These are phyloP conservation scores for Orthosia cruda DNA, from an alignment of 2,888 invertebrate genomes.

Conservation along the genomic window DNA sequence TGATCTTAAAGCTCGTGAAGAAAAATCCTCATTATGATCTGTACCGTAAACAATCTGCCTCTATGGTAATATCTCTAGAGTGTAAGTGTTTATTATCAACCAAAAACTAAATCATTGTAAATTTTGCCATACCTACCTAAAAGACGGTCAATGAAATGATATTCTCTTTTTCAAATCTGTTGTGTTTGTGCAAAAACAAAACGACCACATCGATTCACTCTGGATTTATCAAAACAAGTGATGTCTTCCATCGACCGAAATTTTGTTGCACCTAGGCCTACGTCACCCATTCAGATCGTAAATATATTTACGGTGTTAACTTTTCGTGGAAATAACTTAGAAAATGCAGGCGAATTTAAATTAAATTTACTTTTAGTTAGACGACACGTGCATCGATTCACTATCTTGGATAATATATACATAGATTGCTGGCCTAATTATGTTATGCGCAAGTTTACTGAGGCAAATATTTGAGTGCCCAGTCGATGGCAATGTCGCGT, in stretches of 20 bases:
- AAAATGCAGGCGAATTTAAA: neutral
- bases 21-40: neutral
- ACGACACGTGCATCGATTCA: constrained; percentile 7
- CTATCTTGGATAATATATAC: constrained; percentile 19
- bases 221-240: neutral
- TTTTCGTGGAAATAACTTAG: neutral
- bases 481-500: neutral
- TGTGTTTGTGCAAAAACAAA: no score
- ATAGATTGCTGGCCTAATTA: neutral
- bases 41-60: neutral
- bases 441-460: neutral
- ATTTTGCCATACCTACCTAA: neutral
- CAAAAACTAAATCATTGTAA: neutral
- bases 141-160: neutral
- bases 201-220: neutral
- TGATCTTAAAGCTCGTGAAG: neutral
- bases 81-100: no score
- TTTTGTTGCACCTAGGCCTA: neutral
- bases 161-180: no score
- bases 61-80: no score
- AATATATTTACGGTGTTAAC: neutral
- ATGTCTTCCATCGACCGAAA: neutral
- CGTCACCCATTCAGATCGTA: neutral
- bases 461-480: neutral
- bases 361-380: constrained; percentile 5